These are phyloP conservation scores for Sarcoramphus papa DNA, from an alignment of 2,797 vertebrate species.

Conservation along the genomic window DNA sequence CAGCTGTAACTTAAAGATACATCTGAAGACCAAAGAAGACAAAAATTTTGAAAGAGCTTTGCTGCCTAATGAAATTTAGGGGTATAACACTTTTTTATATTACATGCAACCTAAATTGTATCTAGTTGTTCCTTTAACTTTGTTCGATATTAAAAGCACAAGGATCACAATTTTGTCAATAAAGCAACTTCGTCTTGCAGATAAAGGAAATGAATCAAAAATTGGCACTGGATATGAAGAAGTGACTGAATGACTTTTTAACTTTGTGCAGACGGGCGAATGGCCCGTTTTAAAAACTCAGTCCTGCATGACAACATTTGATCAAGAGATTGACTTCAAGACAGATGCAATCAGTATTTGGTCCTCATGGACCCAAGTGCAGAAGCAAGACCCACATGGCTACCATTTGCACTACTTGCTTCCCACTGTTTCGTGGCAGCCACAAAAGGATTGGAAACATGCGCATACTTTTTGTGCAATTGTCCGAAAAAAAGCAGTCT, in stretches of 20 bases:
- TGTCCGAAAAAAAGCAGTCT: not conserved
- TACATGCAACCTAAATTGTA: not conserved
- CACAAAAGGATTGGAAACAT: not conserved
- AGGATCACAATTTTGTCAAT: not conserved
- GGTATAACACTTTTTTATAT: not conserved
- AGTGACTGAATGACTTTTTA: not conserved
- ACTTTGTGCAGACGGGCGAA: not conserved
- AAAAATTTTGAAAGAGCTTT: not conserved
- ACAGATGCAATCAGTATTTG: not conserved
- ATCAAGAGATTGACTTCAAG: not conserved
- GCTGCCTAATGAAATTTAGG: not conserved
- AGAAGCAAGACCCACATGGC: not conserved
- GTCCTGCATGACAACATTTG: not conserved
- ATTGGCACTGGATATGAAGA: not conserved
- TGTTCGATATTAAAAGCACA: not conserved
- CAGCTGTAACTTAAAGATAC: not conserved
- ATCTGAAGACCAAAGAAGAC: not conserved
- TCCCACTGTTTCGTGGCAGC: not conserved
- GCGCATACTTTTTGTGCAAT: not conserved
- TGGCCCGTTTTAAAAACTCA: not conserved
- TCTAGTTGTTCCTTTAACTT: not conserved
- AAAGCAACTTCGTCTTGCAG: not conserved
- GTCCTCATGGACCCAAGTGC: not conserved
- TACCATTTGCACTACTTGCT: not conserved
- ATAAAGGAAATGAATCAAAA: not conserved